Conservation (phyloP, 2,888 invertebrate species). For the Nomada fucata region DNA sequence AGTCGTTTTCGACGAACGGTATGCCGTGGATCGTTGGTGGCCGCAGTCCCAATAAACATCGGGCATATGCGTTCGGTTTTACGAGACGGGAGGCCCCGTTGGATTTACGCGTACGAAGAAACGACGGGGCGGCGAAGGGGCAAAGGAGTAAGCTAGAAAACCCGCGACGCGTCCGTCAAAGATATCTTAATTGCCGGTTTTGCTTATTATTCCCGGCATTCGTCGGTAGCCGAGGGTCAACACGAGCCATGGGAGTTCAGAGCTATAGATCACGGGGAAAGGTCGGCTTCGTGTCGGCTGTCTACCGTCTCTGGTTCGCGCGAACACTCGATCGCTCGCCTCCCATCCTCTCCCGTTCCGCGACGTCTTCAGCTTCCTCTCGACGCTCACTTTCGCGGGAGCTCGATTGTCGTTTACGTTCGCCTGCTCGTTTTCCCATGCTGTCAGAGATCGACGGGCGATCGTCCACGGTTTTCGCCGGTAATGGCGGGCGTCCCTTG, state of each 20-base stretch:
- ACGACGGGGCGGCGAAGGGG: constrained; percentile 32
- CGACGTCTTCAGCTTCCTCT: constrained; percentile 36
- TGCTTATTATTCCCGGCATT: constrained; percentile 78
- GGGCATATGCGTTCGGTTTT: constrained; percentile 71
- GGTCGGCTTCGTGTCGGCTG: constrained; percentile 38
- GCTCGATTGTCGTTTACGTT: constrained; percentile 78
- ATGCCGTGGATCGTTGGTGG: constrained; percentile 72
- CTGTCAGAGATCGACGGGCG: constrained; percentile 39
- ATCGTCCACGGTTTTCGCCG: constrained; percentile 22
- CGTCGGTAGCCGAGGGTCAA: constrained; percentile 76
- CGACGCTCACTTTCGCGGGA: constrained; percentile 58
- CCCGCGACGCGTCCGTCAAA: constrained; percentile 62
- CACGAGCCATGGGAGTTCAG: constrained; percentile 64
- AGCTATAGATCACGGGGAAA: constrained; percentile 75
- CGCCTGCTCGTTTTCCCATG: constrained; percentile 57
- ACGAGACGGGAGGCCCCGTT: constrained; percentile 62
- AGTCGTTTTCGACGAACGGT: constrained; percentile 66
- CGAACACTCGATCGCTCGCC: not conserved
- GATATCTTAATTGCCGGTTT: constrained; percentile 80
- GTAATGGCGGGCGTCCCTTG: constrained; percentile 21
- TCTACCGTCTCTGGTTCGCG: constrained; percentile 5
- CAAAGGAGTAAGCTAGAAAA: constrained; percentile 14
- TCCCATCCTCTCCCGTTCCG: constrained; percentile 1
- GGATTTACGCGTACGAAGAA: constrained; percentile 65
- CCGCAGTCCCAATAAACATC: constrained; percentile 81